Evolutionary conservation across 2,888 invertebrate genomes (phyloP).

Genomic region (Pteria penguin): DNA sequence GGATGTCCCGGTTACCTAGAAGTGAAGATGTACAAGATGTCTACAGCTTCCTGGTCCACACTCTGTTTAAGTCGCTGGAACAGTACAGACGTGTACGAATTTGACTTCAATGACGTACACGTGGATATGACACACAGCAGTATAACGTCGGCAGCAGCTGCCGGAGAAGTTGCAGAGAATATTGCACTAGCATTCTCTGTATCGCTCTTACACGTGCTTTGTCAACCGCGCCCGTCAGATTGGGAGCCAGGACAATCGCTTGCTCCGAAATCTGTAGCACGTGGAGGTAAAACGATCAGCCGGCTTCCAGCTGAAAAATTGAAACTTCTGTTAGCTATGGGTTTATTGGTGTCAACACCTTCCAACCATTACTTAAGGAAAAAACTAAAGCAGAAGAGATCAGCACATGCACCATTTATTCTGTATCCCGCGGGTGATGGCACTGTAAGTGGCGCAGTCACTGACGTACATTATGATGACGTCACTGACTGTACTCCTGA

Average conservation of each 20-base stretch:
- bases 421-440: conserved; percentile 6
- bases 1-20: conserved; percentile 75
- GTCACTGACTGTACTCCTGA: conserved; percentile 20
- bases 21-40: conserved; percentile 69
- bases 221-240: conserved; percentile 79
- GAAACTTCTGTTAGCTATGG: conserved; percentile 80
- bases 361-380: conserved; percentile 70
- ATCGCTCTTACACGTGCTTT: conserved; percentile 81
- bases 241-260: conserved; percentile 61
- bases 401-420: neutral
- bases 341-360: conserved; percentile 78
- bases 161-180: conserved; percentile 79
- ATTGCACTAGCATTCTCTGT: conserved; percentile 80
- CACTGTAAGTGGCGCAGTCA: conserved; percentile 16
- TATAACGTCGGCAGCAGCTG: conserved; percentile 60
- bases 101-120: conserved; percentile 57
- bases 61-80: conserved; percentile 52
- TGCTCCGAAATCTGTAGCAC: conserved; percentile 29
- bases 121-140: conserved; percentile 73
- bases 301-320: conserved; percentile 68
- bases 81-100: conserved; percentile 60
- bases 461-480: conserved; percentile 14
- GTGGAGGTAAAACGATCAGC: conserved; percentile 42
- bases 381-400: conserved; percentile 23
- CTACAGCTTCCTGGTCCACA: conserved; percentile 56